Base-by-base conservation (phyloP, 2,113 vertebrate genomes). In the Mixornis gularis region DNA sequence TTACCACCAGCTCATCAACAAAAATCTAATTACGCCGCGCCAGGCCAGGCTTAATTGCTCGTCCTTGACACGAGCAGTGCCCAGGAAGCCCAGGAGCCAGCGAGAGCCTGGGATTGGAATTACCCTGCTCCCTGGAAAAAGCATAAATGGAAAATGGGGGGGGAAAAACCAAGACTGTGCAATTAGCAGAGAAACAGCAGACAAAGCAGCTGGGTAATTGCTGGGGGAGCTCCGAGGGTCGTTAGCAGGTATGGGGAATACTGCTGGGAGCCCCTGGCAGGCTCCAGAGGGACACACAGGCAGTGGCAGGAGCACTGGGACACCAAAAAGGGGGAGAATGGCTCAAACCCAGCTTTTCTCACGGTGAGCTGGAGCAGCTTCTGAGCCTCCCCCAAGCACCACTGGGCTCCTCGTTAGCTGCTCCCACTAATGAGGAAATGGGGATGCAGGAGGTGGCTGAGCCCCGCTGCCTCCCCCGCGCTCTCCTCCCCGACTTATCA, bases 41-140 rank as follows among this genome's bases (percentile, higher is more conserved):
- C 59, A 94, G 97, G 96, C 95, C 89, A 25, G 27, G 93, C 95
- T 93, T 97, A 97, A 97, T 97, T 96, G 97, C 97, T 92, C 83
- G 96, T 97, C 97, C 97, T 95, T 95, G 96, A 96, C 96, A 94
- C 30, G 46, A 94, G 78, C 83, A 85, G 93, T 41, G 94, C 87
- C 95, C 69, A 4, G 34, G 95, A 96, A 97, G 95, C 94, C 94
- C 95, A 74, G 93, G 91, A 97, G 90, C 87, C 92, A 53, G 44
- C 20, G 34, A 95, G 94, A 97, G 96, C 94, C 94, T 56, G 84
- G 93, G 96, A 85, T 20, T 94, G 91, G 70, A 56, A 81, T 93
- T 27, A 90, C 62, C 76, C 27, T 27, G 79, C 71, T 90, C 82
- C 9, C 95, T 74, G 89, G 93, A 92, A 92, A 76, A 93, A 83